A percentile compares a stretch with the other conserved stretches of the same genome.
These are phyloP conservation scores for Belonocnema kinseyi DNA, from an alignment of 1,140 invertebrate species.

Conservation along the genomic window DNA sequence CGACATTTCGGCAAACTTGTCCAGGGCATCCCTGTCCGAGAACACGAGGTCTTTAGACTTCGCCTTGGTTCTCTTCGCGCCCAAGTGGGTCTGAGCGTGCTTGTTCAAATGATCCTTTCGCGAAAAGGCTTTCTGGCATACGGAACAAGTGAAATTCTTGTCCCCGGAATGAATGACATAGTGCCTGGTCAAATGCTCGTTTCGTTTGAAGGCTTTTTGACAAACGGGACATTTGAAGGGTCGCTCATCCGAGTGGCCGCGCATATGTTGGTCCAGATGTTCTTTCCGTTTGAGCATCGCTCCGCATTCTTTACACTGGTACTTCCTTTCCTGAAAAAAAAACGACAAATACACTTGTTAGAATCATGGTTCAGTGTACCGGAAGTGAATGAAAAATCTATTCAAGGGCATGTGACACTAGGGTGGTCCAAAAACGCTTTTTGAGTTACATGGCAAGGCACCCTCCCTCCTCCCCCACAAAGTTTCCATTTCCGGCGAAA, in stretches of 20 bases:
- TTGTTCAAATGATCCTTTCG: conserved; percentile 86
- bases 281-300: conserved; percentile 75
- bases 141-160: conserved; percentile 83
- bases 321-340: conserved; percentile 70
- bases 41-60: conserved; percentile 64
- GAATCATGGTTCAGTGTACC: background rate
- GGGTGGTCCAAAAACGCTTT: too few species aligned
- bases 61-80: conserved; percentile 63
- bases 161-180: conserved; percentile 76
- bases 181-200: conserved; percentile 76
- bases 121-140: conserved; percentile 86
- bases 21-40: conserved; percentile 56
- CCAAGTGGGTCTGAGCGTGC: conserved; percentile 77
- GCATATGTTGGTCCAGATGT: conserved; percentile 80
- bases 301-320: conserved; percentile 74
- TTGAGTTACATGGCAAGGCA: too few species aligned
- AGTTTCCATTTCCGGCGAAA: too few species aligned
- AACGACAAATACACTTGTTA: conserved; percentile 25
- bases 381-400: too few species aligned
- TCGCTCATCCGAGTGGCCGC: conserved; percentile 85
- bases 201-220: conserved; percentile 77
- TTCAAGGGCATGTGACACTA: too few species aligned
- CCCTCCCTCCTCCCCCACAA: too few species aligned
- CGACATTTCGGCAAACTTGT: conserved; percentile 53
- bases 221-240: conserved; percentile 78